phyloP scores from a whole-genome alignment of 1,140 invertebrate genomes.

The Brachionus koreanus region DNA sequence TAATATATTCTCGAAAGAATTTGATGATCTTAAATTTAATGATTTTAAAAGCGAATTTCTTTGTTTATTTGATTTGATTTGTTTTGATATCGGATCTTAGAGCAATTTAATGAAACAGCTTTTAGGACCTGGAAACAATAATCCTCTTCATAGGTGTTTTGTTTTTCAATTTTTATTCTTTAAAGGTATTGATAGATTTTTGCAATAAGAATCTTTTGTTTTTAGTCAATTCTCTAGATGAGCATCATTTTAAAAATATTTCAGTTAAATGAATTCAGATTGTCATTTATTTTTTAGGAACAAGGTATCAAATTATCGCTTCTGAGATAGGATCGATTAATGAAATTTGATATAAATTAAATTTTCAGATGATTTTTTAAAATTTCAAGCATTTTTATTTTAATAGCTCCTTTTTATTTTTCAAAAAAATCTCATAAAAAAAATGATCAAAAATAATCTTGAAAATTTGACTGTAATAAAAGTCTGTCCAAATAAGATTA shows the following conservation, averaged over 20 bases:
- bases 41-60: conserved; percentile 9
- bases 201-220: background rate
- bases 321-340: background rate
- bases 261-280: background rate
- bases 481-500: background rate
- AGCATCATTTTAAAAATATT: background rate
- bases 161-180: background rate
- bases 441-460: background rate
- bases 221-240: background rate
- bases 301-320: background rate
- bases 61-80: conserved; percentile 4
- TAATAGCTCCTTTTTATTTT: background rate
- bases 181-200: background rate
- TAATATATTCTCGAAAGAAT: background rate
- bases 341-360: background rate
- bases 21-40: conserved; percentile 38
- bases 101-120: background rate
- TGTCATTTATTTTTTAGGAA: background rate
- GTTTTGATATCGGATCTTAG: background rate
- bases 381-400: background rate
- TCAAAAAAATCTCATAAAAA: background rate
- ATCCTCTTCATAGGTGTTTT: background rate
- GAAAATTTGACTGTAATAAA: background rate
- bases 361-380: background rate
- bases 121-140: background rate